Evolutionary conservation across 2,113 vertebrate genomes (phyloP).

Genomic region (Probosciger aterrimus): DNA sequence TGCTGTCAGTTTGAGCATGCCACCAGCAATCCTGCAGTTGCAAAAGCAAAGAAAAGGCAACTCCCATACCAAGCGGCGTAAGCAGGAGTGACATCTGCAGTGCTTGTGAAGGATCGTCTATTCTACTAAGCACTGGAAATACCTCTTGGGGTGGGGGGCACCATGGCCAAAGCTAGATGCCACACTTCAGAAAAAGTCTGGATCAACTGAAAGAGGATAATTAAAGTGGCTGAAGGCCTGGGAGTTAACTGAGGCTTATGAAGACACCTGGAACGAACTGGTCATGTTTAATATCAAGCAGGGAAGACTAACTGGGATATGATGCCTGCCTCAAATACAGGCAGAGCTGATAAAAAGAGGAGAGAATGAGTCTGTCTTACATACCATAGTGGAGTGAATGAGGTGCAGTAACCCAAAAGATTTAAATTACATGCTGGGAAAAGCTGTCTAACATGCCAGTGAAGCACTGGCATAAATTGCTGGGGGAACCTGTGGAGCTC

Average conservation of each 20-base stretch:
- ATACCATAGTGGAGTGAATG: neutral
- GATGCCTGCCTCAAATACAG: neutral
- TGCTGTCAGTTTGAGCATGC: neutral
- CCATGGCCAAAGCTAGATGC: neutral
- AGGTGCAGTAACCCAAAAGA: neutral
- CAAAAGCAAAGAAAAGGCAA: neutral
- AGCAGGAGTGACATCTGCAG: neutral
- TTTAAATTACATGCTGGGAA: neutral
- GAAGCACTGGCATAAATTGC: neutral
- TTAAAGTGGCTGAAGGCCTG: neutral
- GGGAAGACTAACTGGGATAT: neutral
- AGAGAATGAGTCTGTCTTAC: neutral
- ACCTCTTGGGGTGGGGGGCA: neutral
- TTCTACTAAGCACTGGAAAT: neutral
- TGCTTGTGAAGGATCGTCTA: neutral
- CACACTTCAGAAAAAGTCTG: neutral
- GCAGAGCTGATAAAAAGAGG: neutral
- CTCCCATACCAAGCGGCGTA: neutral
- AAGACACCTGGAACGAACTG: neutral
- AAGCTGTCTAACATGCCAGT: neutral
- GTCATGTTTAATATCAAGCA: neutral
- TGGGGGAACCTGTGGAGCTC: neutral
- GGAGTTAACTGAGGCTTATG: neutral
- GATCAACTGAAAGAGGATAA: neutral
- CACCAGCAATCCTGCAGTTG: neutral